A percentile compares a stretch with the other conserved stretches of the same genome.
Evolutionary conservation across 2,888 invertebrate genomes (phyloP).

Genomic region (Eupithecia dodoneata): DNA sequence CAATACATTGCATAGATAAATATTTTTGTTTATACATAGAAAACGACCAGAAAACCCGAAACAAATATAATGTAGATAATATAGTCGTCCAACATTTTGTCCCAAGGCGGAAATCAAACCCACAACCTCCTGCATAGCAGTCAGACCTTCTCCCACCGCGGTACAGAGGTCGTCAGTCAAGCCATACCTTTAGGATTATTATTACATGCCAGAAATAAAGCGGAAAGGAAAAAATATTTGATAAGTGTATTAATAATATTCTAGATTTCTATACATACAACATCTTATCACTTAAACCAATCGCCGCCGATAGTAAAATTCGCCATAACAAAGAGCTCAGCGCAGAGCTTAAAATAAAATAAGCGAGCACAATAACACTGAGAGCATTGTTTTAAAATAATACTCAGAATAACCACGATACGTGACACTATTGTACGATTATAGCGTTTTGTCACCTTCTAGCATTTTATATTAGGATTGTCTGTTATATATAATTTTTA

Average conservation of each 20-base stretch:
- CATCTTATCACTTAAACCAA: slow-evolving; percentile 48
- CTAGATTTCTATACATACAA: neutral
- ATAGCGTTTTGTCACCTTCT: neutral
- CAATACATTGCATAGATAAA: no score
- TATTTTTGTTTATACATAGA: no score
- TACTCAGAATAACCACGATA: slow-evolving; percentile 29
- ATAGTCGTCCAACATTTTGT: no score
- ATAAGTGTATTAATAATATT: neutral
- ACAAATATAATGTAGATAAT: no score
- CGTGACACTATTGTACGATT: slow-evolving; percentile 28
- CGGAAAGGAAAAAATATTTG: neutral
- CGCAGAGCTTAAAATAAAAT: slow-evolving; percentile 69
- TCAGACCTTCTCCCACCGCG: no score
- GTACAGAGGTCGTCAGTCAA: no score
- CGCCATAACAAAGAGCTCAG: slow-evolving; percentile 63
- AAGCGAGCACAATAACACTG: slow-evolving; percentile 65
- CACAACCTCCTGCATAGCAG: no score
- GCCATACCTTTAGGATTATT: neutral
- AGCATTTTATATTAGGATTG: neutral
- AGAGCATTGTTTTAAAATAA: slow-evolving; percentile 64
- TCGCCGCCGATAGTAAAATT: slow-evolving; percentile 53
- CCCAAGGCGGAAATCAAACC: no score
- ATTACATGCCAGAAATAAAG: neutral
- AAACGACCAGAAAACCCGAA: no score
- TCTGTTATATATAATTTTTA: no score